Evolutionary conservation across 2,113 vertebrate genomes (phyloP).

Genomic region (Perccottus glenii): DNA sequence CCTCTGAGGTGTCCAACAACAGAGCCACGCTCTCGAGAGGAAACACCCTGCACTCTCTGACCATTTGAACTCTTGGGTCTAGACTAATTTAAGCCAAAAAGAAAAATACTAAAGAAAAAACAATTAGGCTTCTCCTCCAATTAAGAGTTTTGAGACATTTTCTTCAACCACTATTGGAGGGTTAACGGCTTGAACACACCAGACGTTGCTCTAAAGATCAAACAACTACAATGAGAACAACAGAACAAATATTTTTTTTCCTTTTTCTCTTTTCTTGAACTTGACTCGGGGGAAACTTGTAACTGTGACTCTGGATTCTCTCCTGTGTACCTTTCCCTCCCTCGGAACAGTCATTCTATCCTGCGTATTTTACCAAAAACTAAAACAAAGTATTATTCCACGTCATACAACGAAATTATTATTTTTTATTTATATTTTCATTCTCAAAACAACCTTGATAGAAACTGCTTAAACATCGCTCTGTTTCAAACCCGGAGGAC

Average conservation of each 20-base stretch:
- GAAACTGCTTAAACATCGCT: slow-evolving; percentile 28
- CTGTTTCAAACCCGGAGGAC: slow-evolving; percentile 44
- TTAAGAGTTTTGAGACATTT: neutral
- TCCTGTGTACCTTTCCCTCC: slow-evolving; percentile 35
- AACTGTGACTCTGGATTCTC: slow-evolving; percentile 47
- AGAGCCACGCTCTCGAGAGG: slow-evolving; percentile 7
- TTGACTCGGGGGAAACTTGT: neutral
- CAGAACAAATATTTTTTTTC: slow-evolving; percentile 20
- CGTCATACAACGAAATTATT: slow-evolving; percentile 45
- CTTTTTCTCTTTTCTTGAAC: slow-evolving; percentile 10
- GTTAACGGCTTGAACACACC: neutral
- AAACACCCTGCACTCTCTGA: neutral
- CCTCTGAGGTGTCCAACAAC: slow-evolving; percentile 16
- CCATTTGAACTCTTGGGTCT: slow-evolving; percentile 17
- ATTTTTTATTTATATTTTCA: slow-evolving; percentile 41
- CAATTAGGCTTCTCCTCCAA: slow-evolving; percentile 12
- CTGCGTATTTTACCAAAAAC: slow-evolving; percentile 50
- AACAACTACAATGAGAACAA: neutral
- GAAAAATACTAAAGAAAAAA: neutral
- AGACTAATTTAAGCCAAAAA: slow-evolving; percentile 35
- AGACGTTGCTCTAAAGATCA: neutral
- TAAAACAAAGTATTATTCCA: slow-evolving; percentile 51
- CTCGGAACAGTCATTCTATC: slow-evolving; percentile 37
- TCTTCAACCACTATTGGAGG: slow-evolving; percentile 10
- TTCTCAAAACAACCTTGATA: slow-evolving; percentile 52